phyloP scores from a whole-genome alignment of 92 coral and sea anemone species.

The Porites evermanni region DNA sequence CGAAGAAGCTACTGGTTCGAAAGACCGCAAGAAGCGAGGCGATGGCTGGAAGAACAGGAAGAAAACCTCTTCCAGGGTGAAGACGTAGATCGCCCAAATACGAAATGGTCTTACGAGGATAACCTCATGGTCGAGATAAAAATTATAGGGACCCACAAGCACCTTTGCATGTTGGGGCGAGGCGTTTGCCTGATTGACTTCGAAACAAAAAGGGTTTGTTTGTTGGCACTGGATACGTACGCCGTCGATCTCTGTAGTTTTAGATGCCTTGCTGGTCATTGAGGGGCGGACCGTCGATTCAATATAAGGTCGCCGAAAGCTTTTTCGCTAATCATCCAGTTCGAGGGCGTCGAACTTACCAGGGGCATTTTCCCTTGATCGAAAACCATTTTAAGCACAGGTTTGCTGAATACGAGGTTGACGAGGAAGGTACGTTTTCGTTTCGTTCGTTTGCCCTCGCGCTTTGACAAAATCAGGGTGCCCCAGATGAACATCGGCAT shows the following conservation, averaged over 20 bases:
- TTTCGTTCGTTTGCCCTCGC: too few relatives aligned
- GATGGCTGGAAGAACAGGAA: not conserved
- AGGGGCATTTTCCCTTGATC: too few relatives aligned
- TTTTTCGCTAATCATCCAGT: not conserved
- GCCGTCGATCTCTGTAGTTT: not conserved
- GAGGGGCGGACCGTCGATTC: not conserved
- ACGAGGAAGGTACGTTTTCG: too few relatives aligned
- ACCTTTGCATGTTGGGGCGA: not conserved
- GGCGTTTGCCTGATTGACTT: not conserved
- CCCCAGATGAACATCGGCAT: not conserved
- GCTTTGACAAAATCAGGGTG: too few relatives aligned
- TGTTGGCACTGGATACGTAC: not conserved
- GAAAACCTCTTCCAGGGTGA: not conserved
- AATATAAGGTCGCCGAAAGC: not conserved
- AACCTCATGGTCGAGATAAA: not conserved
- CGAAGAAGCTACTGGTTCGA: not conserved
- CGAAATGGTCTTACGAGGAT: not conserved
- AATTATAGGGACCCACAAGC: not conserved
- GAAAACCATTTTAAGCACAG: too few relatives aligned
- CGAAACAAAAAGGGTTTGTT: not conserved
- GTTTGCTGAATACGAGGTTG: too few relatives aligned
- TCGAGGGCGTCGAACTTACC: not conserved
- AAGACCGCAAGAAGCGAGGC: not conserved
- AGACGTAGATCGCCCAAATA: not conserved
- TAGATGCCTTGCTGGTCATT: not conserved